Evolutionary conservation across 2,888 invertebrate species (phyloP).

Genomic region (Apotomis betuletana): DNA sequence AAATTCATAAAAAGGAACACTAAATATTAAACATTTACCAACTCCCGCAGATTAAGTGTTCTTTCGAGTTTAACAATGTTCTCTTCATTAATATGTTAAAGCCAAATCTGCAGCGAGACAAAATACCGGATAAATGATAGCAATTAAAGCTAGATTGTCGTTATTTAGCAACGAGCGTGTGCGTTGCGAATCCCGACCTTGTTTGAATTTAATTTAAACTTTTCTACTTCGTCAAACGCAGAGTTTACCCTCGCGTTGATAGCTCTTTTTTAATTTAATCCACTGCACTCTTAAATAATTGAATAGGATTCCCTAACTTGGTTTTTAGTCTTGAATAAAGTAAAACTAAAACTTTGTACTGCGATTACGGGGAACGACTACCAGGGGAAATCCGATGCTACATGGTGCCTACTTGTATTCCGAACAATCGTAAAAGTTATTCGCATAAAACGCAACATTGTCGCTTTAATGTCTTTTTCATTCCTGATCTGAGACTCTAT

Average conservation of each 20-base stretch:
- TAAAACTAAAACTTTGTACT: conserved; percentile 60
- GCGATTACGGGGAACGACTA: conserved; percentile 60
- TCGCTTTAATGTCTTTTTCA: conserved; percentile 35
- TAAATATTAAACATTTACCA: conserved; percentile 38
- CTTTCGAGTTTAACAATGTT: conserved; percentile 26
- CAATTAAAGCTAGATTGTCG: conserved; percentile 70
- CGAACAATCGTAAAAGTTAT: conserved; percentile 50
- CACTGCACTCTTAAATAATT: conserved; percentile 61
- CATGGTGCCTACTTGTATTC: conserved; percentile 24
- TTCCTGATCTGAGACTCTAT: conserved; percentile 26
- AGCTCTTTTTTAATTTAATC: conserved; percentile 66
- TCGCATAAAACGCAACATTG: conserved; percentile 40
- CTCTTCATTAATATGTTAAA: conserved; percentile 52
- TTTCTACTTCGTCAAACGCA: conserved; percentile 67
- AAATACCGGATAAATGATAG: conserved; percentile 59
- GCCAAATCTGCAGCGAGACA: conserved; percentile 54
- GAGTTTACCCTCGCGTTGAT: conserved; percentile 55
- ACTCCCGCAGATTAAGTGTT: conserved; percentile 32
- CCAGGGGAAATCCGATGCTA: conserved; percentile 67
- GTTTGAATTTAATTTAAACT: conserved; percentile 74
- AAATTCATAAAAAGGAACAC: conserved; percentile 33
- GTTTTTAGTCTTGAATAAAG: conserved; percentile 51
- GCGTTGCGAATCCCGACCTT: conserved; percentile 59
- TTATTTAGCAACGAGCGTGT: conserved; percentile 64
- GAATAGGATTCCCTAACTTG: conserved; percentile 50